Evolutionary conservation across 2,113 vertebrate species (phyloP).

Genomic region (Stegostoma tigrinum): DNA sequence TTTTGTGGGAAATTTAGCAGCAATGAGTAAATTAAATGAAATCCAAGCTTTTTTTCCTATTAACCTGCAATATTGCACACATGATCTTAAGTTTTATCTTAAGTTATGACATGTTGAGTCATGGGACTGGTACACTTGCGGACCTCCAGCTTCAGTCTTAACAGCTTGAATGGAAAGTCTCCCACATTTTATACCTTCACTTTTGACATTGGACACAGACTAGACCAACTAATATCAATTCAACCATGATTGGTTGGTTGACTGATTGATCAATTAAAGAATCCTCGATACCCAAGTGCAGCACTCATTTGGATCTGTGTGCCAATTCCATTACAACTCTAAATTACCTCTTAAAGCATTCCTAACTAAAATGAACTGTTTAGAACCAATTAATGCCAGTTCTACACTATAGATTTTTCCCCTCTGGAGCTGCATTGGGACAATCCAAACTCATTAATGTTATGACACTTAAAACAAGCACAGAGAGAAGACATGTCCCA

Average conservation of each 20-base stretch:
- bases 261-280: too few relatives aligned
- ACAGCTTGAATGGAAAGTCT: neutral
- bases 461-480: neutral
- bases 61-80: neutral
- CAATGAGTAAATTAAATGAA: neutral
- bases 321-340: neutral
- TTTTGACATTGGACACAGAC: neutral
- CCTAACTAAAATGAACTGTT: neutral
- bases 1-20: neutral
- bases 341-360: neutral
- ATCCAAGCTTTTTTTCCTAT: neutral
- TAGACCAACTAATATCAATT: neutral
- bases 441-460: neutral
- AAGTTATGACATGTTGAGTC: too few relatives aligned
- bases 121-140: too few relatives aligned
- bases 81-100: neutral
- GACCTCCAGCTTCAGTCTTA: too few relatives aligned
- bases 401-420: neutral
- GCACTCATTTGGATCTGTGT: neutral
- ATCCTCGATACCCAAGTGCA: neutral
- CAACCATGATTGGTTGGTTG: neutral
- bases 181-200: neutral
- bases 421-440: neutral
- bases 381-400: neutral
- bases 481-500: neutral